Evolutionary conservation across 2,888 invertebrate genomes (phyloP), one percentile per base, ranked within the genome.

Genomic region (Lomographa bimaculata): DNA sequence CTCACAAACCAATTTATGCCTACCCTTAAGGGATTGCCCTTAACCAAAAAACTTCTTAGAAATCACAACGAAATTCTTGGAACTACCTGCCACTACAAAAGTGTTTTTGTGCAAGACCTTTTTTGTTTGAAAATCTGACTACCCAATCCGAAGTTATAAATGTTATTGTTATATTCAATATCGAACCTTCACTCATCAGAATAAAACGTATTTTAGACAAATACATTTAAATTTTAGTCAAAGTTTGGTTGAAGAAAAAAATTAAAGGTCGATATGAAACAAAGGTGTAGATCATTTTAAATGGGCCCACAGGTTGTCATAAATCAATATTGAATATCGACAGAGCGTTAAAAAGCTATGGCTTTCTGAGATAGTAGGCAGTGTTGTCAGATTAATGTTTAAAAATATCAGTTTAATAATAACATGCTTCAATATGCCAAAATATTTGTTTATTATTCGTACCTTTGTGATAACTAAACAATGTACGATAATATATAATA

Each of bases 61-160:
- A 79, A 61, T 58, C 57, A 51, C 48, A 44, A 46, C 46, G 46
- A 40, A 59, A 59, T 79, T 79, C 79, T 63, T 11, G 54, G 79
- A 78, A 77, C 69, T 74, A 74, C 74, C 76, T 72, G 69, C 70
- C 64, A 54, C 60, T 34, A 64, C 57, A 59, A 71, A 69, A 64
- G 46, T 55, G 46, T 55, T 64, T 61, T 66, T 53, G 49, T 46
- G 26, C 40, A 39, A 50, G 39, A 28, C 18, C n/a, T 30, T 38
- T 43, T 42, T 29, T 38, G 24, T 36, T 33, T 20, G 4, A 19
- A 39, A 44, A 26, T 27, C 27, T 36, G 1, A 27, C 14, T 30
- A 23, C 24, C 12, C 14, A 21, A 28, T 8, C 5, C 17, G 5
- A 12, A 26, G 10, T 17, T 3, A 16, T 5, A 26, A 17, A 29